Base-by-base conservation (phyloP, 2,888 invertebrate species). In the Leucophora obtusa region DNA sequence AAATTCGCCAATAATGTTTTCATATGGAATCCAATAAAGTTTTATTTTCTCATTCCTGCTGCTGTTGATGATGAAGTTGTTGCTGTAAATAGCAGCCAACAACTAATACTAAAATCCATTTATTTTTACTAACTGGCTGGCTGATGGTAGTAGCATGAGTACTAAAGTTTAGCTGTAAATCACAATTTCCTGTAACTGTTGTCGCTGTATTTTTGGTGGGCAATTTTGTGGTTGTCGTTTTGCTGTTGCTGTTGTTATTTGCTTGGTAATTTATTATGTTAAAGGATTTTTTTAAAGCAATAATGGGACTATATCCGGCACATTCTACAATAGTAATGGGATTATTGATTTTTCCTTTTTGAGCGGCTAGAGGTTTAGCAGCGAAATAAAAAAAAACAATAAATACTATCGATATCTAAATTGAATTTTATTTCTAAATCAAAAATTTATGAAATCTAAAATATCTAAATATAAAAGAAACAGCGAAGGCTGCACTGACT, bases 141-240 rank as follows among this genome's bases (percentile, higher is more conserved):
- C 38, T 38, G 38, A 1, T 38, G 38, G 38, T 38, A 38, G 38
- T 35, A 35, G 35, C 1, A 35, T 8, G 28, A 59, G 60, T 66
- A 74, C 81, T 62, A 76, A 77, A 82, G 66, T 79, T 79, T 60
- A 72, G 81, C 82, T 72, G 81, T 83, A 82, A 83, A 83, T 83
- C 83, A 83, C 83, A 82, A 83, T 83, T 83, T 83, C 82, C 82
- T 77, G 83, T 81, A 82, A 82, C 76, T 80, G 82, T 79, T 81
- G 81, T 81, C 81, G 77, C 81, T 73, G 81, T 81, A 79, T 82
- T 82, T 82, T 82, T 56, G 65, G 75, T 81, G 81, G 81, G 81
- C 77, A 73, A 81, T 77, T 81, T 81, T 81, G 81, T 81, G 81
- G 81, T 81, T 77, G 77, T 70, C 69, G 54, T 66, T 58, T 47